phyloP scores from a whole-genome alignment of 2,888 invertebrate genomes.

The Argynnis bischoffii region DNA sequence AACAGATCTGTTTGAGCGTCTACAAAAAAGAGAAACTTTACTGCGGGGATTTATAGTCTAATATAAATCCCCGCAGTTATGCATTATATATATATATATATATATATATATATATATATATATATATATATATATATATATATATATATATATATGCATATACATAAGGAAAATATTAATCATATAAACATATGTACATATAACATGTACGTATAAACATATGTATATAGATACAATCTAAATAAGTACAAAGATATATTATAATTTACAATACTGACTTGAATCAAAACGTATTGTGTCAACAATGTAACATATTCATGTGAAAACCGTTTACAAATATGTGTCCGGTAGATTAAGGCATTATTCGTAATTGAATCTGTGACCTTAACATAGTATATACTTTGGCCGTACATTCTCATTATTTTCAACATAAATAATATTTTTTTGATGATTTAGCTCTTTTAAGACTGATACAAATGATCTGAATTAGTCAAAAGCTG shows the following conservation, averaged over 20 bases:
- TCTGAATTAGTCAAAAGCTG: conserved; percentile 28
- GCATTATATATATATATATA: no score
- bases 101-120: no score
- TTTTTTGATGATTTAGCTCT: not conserved
- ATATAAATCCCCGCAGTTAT: no score
- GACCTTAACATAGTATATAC: conserved; percentile 15
- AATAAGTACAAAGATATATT: not conserved
- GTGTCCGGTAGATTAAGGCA: conserved; percentile 2
- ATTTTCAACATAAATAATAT: conserved; percentile 3
- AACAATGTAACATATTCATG: conserved; percentile 4
- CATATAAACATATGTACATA: no score
- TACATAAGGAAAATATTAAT: conserved; percentile 6
- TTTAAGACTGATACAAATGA: conserved; percentile 22
- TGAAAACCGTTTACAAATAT: conserved; percentile 16
- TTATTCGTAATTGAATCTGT: conserved; percentile 9
- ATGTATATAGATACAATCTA: not conserved
- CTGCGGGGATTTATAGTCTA: conserved; percentile 1
- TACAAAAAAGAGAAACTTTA: conserved; percentile 12
- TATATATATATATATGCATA: no score
- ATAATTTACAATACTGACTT: not conserved
- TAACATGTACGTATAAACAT: no score
- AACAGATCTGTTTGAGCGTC: not conserved
- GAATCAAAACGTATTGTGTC: not conserved
- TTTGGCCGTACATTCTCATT: not conserved
- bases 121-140: no score